Evolutionary conservation across 2,888 invertebrate genomes (phyloP).

Genomic region (Gymnocheta viridis): DNA sequence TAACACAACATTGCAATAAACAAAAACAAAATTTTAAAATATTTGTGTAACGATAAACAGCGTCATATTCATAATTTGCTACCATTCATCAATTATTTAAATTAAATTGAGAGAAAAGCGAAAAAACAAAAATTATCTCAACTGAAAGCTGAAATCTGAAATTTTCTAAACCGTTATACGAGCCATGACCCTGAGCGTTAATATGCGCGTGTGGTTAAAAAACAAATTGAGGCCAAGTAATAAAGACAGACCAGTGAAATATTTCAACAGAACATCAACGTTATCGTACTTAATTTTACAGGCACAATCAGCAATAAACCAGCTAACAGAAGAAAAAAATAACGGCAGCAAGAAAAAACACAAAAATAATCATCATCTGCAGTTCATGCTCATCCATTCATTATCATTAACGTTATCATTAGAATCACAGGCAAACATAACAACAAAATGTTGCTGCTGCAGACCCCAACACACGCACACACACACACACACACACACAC

Average conservation of each 20-base stretch:
- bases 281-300: constrained; percentile 10
- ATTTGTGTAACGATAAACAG: not conserved
- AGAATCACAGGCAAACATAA: constrained; percentile 61
- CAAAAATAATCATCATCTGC: constrained; percentile 48
- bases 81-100: constrained; percentile 50
- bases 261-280: constrained; percentile 11
- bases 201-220: not conserved
- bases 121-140: not conserved
- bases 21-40: not conserved
- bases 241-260: constrained; percentile 29
- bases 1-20: constrained; percentile 14
- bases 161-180: not conserved
- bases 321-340: constrained; percentile 4
- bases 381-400: constrained; percentile 45
- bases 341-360: not conserved
- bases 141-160: not conserved
- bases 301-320: constrained; percentile 16
- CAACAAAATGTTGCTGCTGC: constrained; percentile 51
- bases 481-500: no score
- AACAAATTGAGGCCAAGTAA: constrained; percentile 8
- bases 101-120: constrained; percentile 40
- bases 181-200: not conserved
- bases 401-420: constrained; percentile 64
- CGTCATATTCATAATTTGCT: not conserved
- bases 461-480: constrained; percentile 1